Conservation (phyloP, 2,113 vertebrate genomes). For the Capra hircus region DNA sequence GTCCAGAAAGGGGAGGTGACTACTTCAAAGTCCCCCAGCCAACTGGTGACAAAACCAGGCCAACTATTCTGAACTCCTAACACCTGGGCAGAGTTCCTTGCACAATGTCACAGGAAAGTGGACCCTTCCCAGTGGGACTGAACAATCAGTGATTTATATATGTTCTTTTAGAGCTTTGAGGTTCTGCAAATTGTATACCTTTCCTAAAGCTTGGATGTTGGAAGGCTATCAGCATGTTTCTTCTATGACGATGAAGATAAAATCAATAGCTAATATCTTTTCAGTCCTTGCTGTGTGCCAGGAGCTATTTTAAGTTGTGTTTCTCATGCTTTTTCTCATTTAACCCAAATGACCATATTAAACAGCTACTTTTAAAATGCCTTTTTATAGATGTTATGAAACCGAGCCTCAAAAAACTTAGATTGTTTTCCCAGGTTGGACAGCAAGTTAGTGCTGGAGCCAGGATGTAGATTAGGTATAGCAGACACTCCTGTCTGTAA, state of each 20-base stretch:
- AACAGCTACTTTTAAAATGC: neutral
- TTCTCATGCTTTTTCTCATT: neutral
- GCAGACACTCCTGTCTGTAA: neutral
- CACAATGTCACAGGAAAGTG: neutral
- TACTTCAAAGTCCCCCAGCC: neutral
- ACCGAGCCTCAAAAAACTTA: neutral
- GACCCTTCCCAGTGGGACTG: neutral
- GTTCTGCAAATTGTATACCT: neutral
- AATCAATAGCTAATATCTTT: neutral
- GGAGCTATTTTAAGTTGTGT: neutral
- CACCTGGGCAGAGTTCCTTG: neutral
- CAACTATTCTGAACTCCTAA: neutral
- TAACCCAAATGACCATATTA: neutral
- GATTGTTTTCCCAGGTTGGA: neutral
- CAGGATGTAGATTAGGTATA: neutral
- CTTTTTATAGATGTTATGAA: neutral
- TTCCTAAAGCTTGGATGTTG: slow-evolving; percentile 6
- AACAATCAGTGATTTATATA: neutral
- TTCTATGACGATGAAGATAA: neutral
- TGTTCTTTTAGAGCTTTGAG: neutral
- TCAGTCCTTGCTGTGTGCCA: neutral
- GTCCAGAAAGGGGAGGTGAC: neutral
- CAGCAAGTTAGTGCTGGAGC: neutral
- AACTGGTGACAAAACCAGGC: neutral
- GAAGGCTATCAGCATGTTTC: neutral